Base-by-base conservation (phyloP, 37 sponge, comb jelly and placozoan species). In the Chondrilla cf. caribensis region DNA sequence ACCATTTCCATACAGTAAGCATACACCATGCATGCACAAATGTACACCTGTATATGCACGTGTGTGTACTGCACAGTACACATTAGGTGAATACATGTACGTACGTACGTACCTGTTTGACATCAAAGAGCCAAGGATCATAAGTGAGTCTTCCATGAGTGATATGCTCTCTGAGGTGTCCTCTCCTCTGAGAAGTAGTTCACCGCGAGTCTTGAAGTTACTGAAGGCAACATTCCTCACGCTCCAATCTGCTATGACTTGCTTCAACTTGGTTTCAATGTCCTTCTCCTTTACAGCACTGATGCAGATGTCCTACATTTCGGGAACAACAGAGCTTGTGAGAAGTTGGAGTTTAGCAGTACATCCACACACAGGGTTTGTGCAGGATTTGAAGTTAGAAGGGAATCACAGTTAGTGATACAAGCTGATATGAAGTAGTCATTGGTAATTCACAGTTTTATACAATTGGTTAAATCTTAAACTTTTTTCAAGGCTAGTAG, bases 101-200 rank as follows among this genome's bases (percentile, higher is more conserved):
- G 51, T 47, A 47, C 51, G 51, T 47, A 47, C 51, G 57, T 39
- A 93, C 94, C 99, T 89, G 92, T 99, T 99, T 58, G 95, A 94
- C 97, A 99, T 94, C 76, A 99, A 90, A 22, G 99, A 99, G 22
- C 95, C 87, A 21, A 99, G 90, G 26, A 99, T 88, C 99, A 99
- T 99, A 58, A 99, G 88, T 36, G 97, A 97, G 83, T 99, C 99
- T 72, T 99, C 99, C 99, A 99, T 96, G n/a, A 96, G 83, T 17
- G 89, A 84, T 28, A 99, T 88, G 32, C 87, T 88, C 76, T 96
- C 99, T 19, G 88, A 78, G 7, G 93, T 96, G 37, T 93, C 96
- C 35, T 99, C 97, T 66, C 99, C 99, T 80, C 91, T 82, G 40
- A 99, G 95, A 60, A 99, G 79, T 42, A 99, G 86, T 82, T 99